phyloP scores from a whole-genome alignment of 2,888 invertebrate genomes.

The Platerodrilus igneus region DNA sequence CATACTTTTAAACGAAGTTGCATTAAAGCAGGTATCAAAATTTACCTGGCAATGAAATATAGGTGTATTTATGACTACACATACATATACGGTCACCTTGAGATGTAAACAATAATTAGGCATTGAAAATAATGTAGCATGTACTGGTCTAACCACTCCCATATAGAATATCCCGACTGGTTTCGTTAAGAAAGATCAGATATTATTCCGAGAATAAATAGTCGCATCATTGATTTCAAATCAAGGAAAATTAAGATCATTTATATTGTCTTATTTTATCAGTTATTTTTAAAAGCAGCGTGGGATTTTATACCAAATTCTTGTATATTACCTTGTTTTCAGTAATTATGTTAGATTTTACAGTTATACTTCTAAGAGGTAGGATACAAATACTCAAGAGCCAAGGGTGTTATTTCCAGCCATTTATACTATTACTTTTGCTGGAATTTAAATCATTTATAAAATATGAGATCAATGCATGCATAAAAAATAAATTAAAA shows the following conservation, averaged over 20 bases:
- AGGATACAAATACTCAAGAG: too few relatives aligned
- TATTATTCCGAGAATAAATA: conserved; percentile 38
- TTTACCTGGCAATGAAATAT: conserved; percentile 44
- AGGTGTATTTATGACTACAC: conserved; percentile 43
- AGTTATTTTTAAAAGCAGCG: conserved; percentile 26
- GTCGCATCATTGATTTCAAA: conserved; percentile 34
- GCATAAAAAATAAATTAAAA: too few relatives aligned
- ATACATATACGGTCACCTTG: conserved; percentile 46
- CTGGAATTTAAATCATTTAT: too few relatives aligned
- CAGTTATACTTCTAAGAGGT: too few relatives aligned
- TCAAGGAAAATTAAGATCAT: conserved; percentile 35
- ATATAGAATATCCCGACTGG: conserved; percentile 35
- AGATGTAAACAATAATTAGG: conserved; percentile 47
- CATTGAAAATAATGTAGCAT: conserved; percentile 43
- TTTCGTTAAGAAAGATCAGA: conserved; percentile 36
- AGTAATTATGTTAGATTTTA: too few relatives aligned
- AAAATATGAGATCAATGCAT: too few relatives aligned
- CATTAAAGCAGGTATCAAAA: conserved; percentile 41
- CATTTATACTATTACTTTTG: too few relatives aligned
- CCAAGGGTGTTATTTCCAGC: too few relatives aligned
- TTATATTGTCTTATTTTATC: conserved; percentile 36
- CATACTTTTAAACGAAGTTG: conserved; percentile 23
- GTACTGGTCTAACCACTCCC: conserved; percentile 39
- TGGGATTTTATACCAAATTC: too few relatives aligned
- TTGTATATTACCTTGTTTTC: too few relatives aligned